phyloP scores from a whole-genome alignment of 2,113 vertebrate species.

The Anguilla japonica region DNA sequence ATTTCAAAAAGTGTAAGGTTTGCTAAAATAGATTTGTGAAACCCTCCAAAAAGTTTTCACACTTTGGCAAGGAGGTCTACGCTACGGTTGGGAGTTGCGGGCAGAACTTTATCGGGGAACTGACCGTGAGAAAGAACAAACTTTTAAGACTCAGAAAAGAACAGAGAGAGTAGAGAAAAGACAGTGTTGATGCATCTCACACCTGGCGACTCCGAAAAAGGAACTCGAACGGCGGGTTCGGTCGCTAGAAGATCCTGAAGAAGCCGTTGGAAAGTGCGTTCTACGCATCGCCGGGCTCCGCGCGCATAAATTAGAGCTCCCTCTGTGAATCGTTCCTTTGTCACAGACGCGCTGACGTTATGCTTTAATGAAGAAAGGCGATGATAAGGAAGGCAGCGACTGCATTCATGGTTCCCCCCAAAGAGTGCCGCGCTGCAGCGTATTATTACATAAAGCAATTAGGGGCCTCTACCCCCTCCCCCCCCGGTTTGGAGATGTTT shows the following conservation, averaged over 20 bases:
- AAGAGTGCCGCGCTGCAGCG: constrained; percentile 52
- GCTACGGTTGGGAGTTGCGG: neutral
- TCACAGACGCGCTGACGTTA: constrained; percentile 58
- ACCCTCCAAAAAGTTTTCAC: neutral
- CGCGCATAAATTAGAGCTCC: constrained; percentile 34
- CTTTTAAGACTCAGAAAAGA: neutral
- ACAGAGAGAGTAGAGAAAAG: neutral
- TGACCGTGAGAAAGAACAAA: neutral
- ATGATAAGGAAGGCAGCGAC: constrained; percentile 55
- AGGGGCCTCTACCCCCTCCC: constrained; percentile 52
- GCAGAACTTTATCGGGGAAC: neutral
- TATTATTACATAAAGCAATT: constrained; percentile 73
- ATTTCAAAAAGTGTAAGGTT: constrained; percentile 46
- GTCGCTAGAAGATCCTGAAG: constrained; percentile 55
- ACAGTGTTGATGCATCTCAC: neutral
- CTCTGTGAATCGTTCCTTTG: constrained; percentile 62
- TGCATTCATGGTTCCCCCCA: constrained; percentile 58
- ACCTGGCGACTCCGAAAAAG: neutral
- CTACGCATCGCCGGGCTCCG: constrained; percentile 26
- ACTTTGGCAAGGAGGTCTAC: neutral
- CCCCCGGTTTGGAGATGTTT: constrained; percentile 56
- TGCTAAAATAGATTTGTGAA: constrained; percentile 5
- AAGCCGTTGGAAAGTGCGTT: constrained; percentile 44
- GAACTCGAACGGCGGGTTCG: neutral
- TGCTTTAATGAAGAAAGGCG: constrained; percentile 65